These are phyloP conservation scores for Conus betulinus DNA, from an alignment of 1,140 invertebrate genomes.

Conservation along the genomic window DNA sequence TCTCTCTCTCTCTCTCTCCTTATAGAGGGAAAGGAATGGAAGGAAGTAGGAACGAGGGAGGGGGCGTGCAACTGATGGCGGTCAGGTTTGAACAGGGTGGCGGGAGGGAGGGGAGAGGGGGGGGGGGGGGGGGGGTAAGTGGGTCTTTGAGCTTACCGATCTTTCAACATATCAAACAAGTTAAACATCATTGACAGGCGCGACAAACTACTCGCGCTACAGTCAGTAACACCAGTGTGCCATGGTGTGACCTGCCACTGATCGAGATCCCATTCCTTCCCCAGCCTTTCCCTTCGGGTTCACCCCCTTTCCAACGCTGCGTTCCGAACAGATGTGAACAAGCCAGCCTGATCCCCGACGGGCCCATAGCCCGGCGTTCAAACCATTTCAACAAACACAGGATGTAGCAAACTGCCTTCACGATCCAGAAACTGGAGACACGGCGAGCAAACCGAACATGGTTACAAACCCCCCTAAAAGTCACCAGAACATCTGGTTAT, in stretches of 20 bases:
- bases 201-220: neutral
- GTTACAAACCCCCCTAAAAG: neutral
- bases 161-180: neutral
- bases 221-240: neutral
- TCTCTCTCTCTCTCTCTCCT: constrained; percentile 13
- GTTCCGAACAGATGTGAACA: neutral
- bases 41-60: constrained; percentile 18
- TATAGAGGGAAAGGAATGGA: neutral
- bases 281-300: neutral
- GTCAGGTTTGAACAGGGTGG: neutral
- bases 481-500: neutral
- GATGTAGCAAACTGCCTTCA: constrained; percentile 10
- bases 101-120: neutral
- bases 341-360: neutral
- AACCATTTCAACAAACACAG: neutral
- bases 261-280: neutral
- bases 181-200: neutral
- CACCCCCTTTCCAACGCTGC: neutral
- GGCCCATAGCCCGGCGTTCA: neutral
- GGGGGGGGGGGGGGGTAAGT: neutral
- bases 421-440: neutral
- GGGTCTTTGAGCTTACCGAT: neutral
- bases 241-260: neutral
- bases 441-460: neutral
- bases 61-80: neutral